A percentile compares a stretch with the other conserved stretches of the same genome.
Evolutionary conservation across 2,113 vertebrate species (phyloP).

Genomic region (Ibidorhyncha struthersii): DNA sequence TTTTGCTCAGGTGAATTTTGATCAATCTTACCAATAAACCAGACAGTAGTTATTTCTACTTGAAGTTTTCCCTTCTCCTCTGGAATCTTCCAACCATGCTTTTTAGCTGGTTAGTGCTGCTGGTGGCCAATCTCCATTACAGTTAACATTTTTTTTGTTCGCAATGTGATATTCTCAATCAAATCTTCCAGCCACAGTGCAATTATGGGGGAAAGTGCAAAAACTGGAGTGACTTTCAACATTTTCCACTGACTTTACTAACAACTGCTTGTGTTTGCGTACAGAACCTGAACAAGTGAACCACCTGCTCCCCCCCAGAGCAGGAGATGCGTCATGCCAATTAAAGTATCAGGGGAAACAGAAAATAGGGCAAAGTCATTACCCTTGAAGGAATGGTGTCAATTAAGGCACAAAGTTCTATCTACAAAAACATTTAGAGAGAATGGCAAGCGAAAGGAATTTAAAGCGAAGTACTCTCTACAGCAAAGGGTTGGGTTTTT

Average conservation of each 20-base stretch:
- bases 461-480: neutral
- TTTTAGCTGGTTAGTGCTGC: neutral
- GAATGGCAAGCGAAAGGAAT: neutral
- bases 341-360: neutral
- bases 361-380: slow-evolving; percentile 23
- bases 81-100: neutral
- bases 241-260: neutral
- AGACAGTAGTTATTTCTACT: neutral
- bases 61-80: neutral
- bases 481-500: neutral
- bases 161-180: neutral
- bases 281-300: neutral
- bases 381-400: slow-evolving; percentile 18
- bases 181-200: neutral
- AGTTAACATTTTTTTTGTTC: accelerated
- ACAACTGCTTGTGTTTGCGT: neutral
- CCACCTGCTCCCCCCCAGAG: neutral
- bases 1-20: neutral
- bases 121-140: neutral
- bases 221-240: neutral
- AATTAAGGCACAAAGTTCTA: neutral
- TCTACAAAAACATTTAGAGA: neutral
- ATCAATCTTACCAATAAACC: neutral
- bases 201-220: neutral
- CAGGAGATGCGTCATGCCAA: neutral